A percentile compares a stretch with the other conserved stretches of the same genome.
phyloP scores from a whole-genome alignment of 2,113 vertebrate species.

The Eulemur macaco region DNA sequence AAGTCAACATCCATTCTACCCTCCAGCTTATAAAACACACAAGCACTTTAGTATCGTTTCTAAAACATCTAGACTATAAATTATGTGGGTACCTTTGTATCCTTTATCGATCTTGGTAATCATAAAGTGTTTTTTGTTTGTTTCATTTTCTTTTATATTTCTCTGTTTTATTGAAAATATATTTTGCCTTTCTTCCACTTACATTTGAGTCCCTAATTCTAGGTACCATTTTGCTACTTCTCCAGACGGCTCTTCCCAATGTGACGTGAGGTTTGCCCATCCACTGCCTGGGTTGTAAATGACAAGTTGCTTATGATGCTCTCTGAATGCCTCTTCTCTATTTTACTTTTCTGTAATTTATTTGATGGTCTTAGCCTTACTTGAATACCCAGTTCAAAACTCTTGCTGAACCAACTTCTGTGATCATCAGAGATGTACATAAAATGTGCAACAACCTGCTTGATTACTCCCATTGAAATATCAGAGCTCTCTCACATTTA shows the following conservation, averaged over 20 bases:
- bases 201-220: neutral
- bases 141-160: neutral
- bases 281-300: neutral
- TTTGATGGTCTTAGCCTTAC: neutral
- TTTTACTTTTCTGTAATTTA: neutral
- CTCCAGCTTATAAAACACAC: neutral
- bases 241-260: neutral
- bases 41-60: neutral
- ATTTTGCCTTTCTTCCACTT: neutral
- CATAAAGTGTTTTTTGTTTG: neutral
- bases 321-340: neutral
- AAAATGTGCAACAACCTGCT: neutral
- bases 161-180: neutral
- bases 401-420: neutral
- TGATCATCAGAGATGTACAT: neutral
- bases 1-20: neutral
- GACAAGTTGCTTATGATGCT: fast-evolving
- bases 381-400: neutral
- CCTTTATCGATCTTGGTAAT: neutral
- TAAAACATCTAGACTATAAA: neutral
- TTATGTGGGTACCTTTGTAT: neutral
- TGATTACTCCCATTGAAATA: neutral
- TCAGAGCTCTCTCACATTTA: neutral
- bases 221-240: neutral
- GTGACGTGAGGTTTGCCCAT: neutral